These are phyloP conservation scores for Acomys russatus DNA, from an alignment of 2,797 vertebrate genomes.

Conservation along the genomic window DNA sequence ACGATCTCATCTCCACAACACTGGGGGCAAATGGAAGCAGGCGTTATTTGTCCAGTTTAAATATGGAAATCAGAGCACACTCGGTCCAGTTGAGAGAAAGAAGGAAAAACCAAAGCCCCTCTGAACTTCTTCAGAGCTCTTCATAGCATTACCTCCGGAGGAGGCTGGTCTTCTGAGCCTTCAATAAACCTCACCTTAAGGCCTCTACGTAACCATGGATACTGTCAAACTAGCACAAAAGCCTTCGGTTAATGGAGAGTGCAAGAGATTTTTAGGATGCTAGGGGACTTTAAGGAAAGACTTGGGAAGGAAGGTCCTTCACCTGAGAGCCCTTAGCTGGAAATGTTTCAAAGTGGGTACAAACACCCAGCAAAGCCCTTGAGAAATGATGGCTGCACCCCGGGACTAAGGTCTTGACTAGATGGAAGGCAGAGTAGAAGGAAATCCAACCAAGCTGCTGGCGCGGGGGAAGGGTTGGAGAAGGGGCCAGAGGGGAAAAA, in stretches of 20 bases:
- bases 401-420: neutral
- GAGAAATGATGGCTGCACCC: neutral
- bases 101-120: neutral
- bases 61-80: neutral
- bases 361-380: neutral
- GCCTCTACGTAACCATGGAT: conserved; percentile 65
- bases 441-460: neutral
- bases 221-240: conserved; percentile 51
- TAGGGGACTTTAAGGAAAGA: conserved; percentile 16
- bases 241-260: conserved; percentile 29
- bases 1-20: neutral
- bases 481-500: neutral
- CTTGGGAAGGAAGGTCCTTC: neutral
- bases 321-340: neutral
- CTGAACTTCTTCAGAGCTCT: neutral
- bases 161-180: neutral
- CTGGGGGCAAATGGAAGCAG: neutral
- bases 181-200: conserved; percentile 27
- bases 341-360: neutral
- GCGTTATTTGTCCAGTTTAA: neutral
- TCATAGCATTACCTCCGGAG: neutral
- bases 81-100: neutral
- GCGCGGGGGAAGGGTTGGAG: no score
- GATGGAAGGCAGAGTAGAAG: neutral
- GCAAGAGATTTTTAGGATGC: conserved; percentile 37